Percentiles rank a stretch among this genome's conserved stretches.
Conservation (phyloP, 2,797 vertebrate genomes). For the Crenuchus spilurus region DNA sequence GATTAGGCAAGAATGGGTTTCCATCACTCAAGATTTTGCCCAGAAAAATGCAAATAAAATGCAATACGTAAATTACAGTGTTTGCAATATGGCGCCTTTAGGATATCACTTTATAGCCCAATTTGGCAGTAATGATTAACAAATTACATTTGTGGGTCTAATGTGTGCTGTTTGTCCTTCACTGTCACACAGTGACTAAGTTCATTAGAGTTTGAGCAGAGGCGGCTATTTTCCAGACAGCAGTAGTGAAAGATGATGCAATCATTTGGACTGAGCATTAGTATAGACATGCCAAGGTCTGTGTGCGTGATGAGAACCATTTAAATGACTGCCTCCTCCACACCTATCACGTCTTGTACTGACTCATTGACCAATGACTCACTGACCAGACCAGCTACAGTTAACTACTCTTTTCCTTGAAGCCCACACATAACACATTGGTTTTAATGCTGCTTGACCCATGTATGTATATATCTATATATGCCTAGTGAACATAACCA, state of each 20-base stretch:
- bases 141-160: no score
- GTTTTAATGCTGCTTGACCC: not conserved
- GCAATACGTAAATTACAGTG: no score
- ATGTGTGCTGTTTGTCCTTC: not conserved
- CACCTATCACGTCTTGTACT: not conserved
- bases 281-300: constrained; percentile 19
- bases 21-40: no score
- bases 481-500: no score
- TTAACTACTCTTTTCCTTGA: not conserved
- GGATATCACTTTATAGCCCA: not conserved
- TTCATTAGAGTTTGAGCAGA: constrained; percentile 51
- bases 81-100: no score
- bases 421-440: not conserved
- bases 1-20: no score
- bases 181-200: not conserved
- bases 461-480: no score
- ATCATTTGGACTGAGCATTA: not conserved
- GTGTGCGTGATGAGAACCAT: not conserved
- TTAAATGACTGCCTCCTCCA: not conserved
- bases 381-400: not conserved
- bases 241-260: not conserved
- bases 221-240: constrained; percentile 33
- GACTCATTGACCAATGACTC: not conserved
- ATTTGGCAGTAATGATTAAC: no score
- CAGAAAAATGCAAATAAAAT: no score